Conservation (phyloP, 2,888 invertebrate genomes). For the Hipparchia semele region DNA sequence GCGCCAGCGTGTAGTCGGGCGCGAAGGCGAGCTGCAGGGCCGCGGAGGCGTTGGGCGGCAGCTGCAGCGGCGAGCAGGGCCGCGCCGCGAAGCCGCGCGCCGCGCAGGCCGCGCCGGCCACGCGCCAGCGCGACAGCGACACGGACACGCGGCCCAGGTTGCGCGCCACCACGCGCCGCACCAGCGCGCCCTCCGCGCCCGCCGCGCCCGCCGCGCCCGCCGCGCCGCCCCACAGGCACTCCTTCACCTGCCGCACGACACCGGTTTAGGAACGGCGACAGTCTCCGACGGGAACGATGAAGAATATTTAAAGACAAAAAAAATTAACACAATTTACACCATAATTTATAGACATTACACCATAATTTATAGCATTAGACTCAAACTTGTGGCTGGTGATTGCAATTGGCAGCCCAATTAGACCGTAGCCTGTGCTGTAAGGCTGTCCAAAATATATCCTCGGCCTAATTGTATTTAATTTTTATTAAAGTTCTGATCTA, state of each 20-base stretch:
- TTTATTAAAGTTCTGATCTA: too few species aligned
- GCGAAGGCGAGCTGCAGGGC: constrained; percentile 58
- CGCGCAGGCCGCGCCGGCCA: constrained; percentile 59
- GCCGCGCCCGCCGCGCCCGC: constrained; percentile 21
- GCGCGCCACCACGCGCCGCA: constrained; percentile 90
- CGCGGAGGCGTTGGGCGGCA: constrained; percentile 64
- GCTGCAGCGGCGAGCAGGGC: constrained; percentile 63
- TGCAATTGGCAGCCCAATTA: too few species aligned
- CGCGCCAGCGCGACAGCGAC: constrained; percentile 79
- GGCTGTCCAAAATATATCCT: too few species aligned
- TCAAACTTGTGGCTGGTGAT: too few species aligned
- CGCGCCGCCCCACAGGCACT: constrained; percentile 83
- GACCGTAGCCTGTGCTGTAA: too few species aligned
- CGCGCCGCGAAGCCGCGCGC: constrained; percentile 65
- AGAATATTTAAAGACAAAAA: too few species aligned
- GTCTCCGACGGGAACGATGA: too few species aligned
- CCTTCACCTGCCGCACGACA: constrained; percentile 49
- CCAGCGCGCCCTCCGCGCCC: constrained; percentile 47
- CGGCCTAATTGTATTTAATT: too few species aligned
- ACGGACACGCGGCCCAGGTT: constrained; percentile 97
- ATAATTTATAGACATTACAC: too few species aligned
- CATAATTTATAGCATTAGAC: too few species aligned
- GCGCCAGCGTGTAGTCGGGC: constrained; percentile 65
- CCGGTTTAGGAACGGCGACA: too few species aligned
- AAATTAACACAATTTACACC: too few species aligned